Evolutionary conservation across 2,797 vertebrate species (phyloP).

Genomic region (Cottoperca gobio): DNA sequence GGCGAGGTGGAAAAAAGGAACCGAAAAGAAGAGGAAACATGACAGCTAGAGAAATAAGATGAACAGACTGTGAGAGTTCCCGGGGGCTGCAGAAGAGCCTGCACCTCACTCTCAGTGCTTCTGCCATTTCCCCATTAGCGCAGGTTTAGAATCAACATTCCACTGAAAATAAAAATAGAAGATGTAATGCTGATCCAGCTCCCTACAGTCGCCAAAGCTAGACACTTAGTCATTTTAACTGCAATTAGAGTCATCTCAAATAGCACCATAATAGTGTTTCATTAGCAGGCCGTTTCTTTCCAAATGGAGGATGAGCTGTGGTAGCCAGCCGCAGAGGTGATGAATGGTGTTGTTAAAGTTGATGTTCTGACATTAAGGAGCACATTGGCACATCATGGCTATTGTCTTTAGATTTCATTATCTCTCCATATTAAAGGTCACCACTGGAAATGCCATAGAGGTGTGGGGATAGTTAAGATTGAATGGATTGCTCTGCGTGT

Average conservation of each 20-base stretch:
- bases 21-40: slow-evolving; percentile 55
- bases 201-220: slow-evolving; percentile 57
- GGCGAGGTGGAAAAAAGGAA: slow-evolving; percentile 40
- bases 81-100: slow-evolving; percentile 67
- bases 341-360: slow-evolving; percentile 83
- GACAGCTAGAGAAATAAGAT: slow-evolving; percentile 72
- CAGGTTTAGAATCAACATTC: slow-evolving; percentile 75
- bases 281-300: slow-evolving; percentile 68
- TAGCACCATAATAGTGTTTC: slow-evolving; percentile 78
- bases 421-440: slow-evolving; percentile 83
- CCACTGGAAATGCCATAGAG: slow-evolving; percentile 74
- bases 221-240: slow-evolving; percentile 79
- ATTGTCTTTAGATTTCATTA: slow-evolving; percentile 86
- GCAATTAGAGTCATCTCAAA: slow-evolving; percentile 76
- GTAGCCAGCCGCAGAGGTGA: slow-evolving; percentile 71
- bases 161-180: slow-evolving; percentile 75
- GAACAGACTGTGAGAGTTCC: slow-evolving; percentile 69
- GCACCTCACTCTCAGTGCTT: slow-evolving; percentile 59
- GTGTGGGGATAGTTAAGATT: slow-evolving; percentile 72
- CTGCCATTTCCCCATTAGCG: slow-evolving; percentile 69
- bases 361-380: slow-evolving; percentile 83
- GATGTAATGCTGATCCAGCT: slow-evolving; percentile 69
- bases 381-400: slow-evolving; percentile 79
- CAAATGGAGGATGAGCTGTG: slow-evolving; percentile 58
- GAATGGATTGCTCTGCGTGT: slow-evolving; percentile 66